Evolutionary conservation across 2,797 vertebrate species (phyloP).

Genomic region (Acestrorhynchus altus): DNA sequence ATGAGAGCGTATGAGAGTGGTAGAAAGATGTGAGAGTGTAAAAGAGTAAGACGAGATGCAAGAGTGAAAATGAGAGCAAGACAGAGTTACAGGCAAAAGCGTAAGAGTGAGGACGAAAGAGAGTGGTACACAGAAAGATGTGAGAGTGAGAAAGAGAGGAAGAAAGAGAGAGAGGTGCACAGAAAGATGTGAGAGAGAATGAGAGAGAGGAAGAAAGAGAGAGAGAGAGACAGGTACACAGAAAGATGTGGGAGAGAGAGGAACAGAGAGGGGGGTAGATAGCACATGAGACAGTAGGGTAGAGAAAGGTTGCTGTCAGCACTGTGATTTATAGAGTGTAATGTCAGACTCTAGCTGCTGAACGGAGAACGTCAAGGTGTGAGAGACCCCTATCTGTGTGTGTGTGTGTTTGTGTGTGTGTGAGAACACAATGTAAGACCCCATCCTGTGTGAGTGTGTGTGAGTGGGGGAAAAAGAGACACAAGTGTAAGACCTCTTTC

Average conservation of each 20-base stretch:
- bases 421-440: not conserved
- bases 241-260: not conserved
- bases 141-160: not conserved
- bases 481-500: constrained; percentile 39
- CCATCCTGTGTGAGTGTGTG: constrained; percentile 41
- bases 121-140: not conserved
- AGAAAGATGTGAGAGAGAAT: constrained; percentile 3
- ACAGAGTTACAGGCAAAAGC: not conserved
- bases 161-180: not conserved
- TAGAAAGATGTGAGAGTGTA: constrained; percentile 1
- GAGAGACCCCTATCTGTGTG: constrained; percentile 50
- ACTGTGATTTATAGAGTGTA: constrained; percentile 57
- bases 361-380: constrained; percentile 47
- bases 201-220: constrained; percentile 31
- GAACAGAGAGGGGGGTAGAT: not conserved
- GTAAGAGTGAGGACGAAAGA: not conserved
- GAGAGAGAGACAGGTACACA: constrained; percentile 30
- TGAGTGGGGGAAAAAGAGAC: constrained; percentile 40
- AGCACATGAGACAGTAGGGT: not conserved
- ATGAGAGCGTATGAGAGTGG: constrained; percentile 13
- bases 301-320: constrained; percentile 54
- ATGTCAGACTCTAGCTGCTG: constrained; percentile 57
- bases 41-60: not conserved
- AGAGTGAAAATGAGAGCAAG: not conserved
- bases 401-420: constrained; percentile 25